Conservation (phyloP, 2,113 vertebrate species). For the Malurus alboscapulatus region DNA sequence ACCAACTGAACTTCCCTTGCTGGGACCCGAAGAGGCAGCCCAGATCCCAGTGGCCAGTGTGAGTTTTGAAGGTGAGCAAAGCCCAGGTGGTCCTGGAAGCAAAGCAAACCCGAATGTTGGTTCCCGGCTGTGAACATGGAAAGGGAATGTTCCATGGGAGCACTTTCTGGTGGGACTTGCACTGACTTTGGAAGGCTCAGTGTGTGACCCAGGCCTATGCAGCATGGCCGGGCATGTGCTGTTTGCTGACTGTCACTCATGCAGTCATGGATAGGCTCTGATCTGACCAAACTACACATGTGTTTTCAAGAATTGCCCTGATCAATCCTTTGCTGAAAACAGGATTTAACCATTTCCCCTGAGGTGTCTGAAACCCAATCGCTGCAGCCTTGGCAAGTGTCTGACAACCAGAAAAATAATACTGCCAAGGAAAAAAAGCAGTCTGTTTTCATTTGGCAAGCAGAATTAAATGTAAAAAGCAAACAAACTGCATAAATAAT, state of each 20-base stretch:
- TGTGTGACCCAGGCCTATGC: not conserved
- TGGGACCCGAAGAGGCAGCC: not conserved
- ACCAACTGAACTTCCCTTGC: not conserved
- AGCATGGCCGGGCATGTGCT: not conserved
- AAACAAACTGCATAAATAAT: slow-evolving; percentile 22
- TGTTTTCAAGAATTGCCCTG: not conserved
- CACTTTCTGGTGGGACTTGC: not conserved
- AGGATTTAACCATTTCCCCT: not conserved
- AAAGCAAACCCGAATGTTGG: not conserved
- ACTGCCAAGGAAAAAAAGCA: not conserved
- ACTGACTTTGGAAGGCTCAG: not conserved
- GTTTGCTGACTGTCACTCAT: not conserved
- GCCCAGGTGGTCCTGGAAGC: too few relatives aligned
- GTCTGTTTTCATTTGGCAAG: slow-evolving; percentile 6
- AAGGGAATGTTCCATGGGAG: not conserved
- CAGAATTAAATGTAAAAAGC: slow-evolving; percentile 35
- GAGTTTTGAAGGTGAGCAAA: not conserved
- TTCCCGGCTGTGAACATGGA: not conserved
- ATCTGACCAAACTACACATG: not conserved
- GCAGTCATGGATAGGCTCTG: not conserved
- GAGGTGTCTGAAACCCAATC: not conserved
- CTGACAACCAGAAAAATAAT: not conserved
- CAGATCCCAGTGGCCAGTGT: not conserved
- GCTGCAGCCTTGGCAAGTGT: not conserved
- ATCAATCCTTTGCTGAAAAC: not conserved